Evolutionary conservation across 2,797 vertebrate species (phyloP).

Genomic region (Gallinago nigripennis): DNA sequence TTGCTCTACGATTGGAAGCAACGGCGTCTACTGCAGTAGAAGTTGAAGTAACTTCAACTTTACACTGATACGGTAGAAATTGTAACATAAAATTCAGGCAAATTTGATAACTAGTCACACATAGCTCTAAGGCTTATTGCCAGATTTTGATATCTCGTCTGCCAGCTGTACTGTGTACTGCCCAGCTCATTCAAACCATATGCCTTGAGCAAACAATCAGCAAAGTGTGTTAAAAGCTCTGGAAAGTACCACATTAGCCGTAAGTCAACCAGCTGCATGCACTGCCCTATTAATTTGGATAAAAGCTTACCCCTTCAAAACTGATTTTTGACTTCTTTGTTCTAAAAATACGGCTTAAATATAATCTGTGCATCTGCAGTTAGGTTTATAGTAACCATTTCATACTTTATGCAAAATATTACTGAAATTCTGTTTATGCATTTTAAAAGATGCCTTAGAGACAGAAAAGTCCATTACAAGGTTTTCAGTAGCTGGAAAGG

Average conservation of each 20-base stretch:
- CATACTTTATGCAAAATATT: background rate
- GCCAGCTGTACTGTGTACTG: conserved; percentile 56
- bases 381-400: background rate
- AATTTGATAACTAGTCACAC: conserved; percentile 17
- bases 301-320: conserved; percentile 7
- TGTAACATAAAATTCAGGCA: background rate
- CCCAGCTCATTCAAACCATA: conserved; percentile 64
- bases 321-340: background rate
- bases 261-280: conserved; percentile 35
- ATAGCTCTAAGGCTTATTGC: conserved; percentile 1
- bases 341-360: background rate
- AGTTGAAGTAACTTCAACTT: background rate
- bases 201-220: conserved; percentile 62
- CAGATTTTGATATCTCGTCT: conserved; percentile 33
- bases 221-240: conserved; percentile 53
- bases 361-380: background rate
- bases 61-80: background rate
- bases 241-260: conserved; percentile 35
- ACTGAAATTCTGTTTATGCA: background rate
- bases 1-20: background rate
- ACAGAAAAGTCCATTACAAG: background rate
- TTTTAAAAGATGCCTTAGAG: background rate
- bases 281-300: conserved; percentile 19
- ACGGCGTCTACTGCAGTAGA: background rate
- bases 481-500: background rate